A percentile compares a stretch with the other conserved stretches of the same genome.
Conservation (phyloP, 2,888 invertebrate genomes). For the Lepidochrysops patricia region DNA sequence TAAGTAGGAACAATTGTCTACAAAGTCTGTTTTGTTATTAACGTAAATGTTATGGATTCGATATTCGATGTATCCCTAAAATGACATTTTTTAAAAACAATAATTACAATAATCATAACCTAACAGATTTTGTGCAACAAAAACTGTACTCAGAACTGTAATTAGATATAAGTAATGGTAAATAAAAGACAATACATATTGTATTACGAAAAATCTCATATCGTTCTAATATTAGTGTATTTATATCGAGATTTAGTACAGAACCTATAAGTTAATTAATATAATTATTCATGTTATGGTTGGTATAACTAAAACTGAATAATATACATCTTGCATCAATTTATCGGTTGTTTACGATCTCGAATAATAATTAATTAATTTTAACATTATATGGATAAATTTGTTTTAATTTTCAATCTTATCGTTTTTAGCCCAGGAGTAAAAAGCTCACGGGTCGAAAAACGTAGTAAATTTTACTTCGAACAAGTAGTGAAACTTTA, state of each 20-base stretch:
- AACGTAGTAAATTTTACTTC: not conserved
- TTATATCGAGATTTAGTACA: not conserved
- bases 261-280: not conserved
- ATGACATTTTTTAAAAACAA: no score
- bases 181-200: slow-evolving; percentile 70
- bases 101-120: not conserved
- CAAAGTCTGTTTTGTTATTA: slow-evolving; percentile 8
- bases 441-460: no score
- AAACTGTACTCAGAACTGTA: not conserved
- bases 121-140: not conserved
- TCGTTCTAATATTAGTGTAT: slow-evolving; percentile 31
- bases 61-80: no score
- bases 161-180: slow-evolving; percentile 18
- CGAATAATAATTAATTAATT: no score
- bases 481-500: not conserved
- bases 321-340: no score
- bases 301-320: not conserved
- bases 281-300: not conserved
- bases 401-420: no score
- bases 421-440: no score
- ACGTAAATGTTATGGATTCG: not conserved
- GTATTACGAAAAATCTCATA: slow-evolving; percentile 59
- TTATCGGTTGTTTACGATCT: no score
- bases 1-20: not conserved
- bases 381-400: no score